Base-by-base conservation (phyloP, 2,797 vertebrate genomes). In the Galaxias olidus region DNA sequence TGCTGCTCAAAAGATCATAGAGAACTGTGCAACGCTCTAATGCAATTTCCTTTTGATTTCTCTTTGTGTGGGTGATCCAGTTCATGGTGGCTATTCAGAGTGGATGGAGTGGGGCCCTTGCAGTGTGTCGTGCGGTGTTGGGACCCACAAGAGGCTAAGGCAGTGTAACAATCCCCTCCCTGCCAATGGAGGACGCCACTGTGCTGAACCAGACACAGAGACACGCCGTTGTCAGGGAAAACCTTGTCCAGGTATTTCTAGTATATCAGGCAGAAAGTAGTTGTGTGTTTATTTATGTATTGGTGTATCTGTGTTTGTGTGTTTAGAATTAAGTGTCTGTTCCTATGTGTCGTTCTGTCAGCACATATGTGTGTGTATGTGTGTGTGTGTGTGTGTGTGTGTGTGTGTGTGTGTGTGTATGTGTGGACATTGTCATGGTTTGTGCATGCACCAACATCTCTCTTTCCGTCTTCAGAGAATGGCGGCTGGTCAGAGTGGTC, bases 401-500 rank as follows among this genome's bases (percentile, higher is more conserved):
- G 10, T 4, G 30, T 2, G 30, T 57, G 30, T 13, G 15, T 51
- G 10, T 45, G 48, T 53, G 55, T 57, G 55, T 56, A 46, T 61
- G 45, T 57, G 52, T 49, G n/a, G n/a, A n/a, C n/a, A n/a, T 9
- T 58, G 8, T 48, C 30, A 30, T 30, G 30, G 30, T 30, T 30
- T 30, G 30, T 30, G 30, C 2, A 30, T 30, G 30, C 45, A 43
- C 4, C n/a, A 19, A 45, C 10, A 19, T 65, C n/a, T 73, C 10
- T 71, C 51, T 54, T 17, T 84, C 1, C 68, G 9, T 46, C 14
- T 55, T 4, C 71, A 99, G 97, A 97, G 91, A 94, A 98, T 49
- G 98, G 96, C 41, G 90, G 65, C 75, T 99, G 98, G 98, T 96
- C 97, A 0, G 93, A 95, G 53, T 99, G 98, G 98, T 93, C 93